Base-by-base conservation (phyloP, 2,888 invertebrate species). In the Spilarctia lutea region DNA sequence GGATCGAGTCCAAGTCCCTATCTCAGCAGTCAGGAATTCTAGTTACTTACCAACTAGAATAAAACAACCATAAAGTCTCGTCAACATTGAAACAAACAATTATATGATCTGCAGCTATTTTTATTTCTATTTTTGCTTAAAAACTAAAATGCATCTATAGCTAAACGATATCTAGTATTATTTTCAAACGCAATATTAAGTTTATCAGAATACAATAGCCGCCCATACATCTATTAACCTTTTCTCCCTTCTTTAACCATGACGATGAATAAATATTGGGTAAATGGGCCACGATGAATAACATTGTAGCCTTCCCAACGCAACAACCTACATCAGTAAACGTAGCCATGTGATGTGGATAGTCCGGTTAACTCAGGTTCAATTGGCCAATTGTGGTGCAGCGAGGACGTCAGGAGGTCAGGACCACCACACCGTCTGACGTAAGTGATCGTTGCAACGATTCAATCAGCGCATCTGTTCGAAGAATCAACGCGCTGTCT, bases 351-450 rank as follows among this genome's bases (percentile, higher is more conserved):
- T 27, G 60, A 39, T 18, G 60, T 24, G 39, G 65, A 39, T 72
- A 33, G 56, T 7, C 24, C 30, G 45, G 20, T 48, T 48, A 48
- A 48, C 48, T 48, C 48, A 48, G 27, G 67, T 48, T 76, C 56
- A 82, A 83, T 82, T 84, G 81, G 74, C 71, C 77, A 81, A 75
- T 81, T 77, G 78, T 74, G 66, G 24, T 73, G 77, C 75, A 75
- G 45, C 67, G 77, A 75, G 78, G 73, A 76, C 60, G 69, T 27
- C 69, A 48, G 35, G 48, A 63, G 74, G 79, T 79, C 75, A 75
- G 35, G 72, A 73, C 65, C 66, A 65, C 60, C 68, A 67, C 74
- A 42, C 30, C 65, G 45, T n/a, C 73, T 79, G 78, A 80, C 74
- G 78, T 75, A 78, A 79, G 63, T 30, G 45, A 42, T 35, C 63